These are phyloP conservation scores for Lycorma delicatula DNA, from an alignment of 1,140 invertebrate genomes.

Conservation along the genomic window DNA sequence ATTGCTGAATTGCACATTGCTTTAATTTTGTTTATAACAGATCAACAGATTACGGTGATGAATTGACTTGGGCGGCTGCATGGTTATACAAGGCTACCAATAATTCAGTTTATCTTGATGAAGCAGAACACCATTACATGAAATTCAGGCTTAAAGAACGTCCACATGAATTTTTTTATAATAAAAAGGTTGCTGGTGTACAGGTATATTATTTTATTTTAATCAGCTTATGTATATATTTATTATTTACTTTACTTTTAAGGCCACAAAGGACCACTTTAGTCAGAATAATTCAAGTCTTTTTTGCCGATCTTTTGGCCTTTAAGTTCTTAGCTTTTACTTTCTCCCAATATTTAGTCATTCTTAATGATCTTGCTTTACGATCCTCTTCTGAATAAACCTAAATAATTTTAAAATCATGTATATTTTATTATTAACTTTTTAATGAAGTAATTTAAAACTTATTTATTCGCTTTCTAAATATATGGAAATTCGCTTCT, in stretches of 20 bases:
- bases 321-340: no score
- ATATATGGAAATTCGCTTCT: no score
- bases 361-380: no score
- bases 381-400: no score
- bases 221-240: background rate
- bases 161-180: slow-evolving; percentile 47
- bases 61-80: slow-evolving; percentile 51
- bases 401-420: no score
- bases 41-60: slow-evolving; percentile 49
- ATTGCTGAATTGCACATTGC: background rate
- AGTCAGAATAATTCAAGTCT: no score
- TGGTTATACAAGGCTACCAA: slow-evolving; percentile 54
- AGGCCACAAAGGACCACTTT: background rate
- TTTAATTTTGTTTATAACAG: slow-evolving; percentile 29
- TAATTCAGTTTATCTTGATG: slow-evolving; percentile 43
- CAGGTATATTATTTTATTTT: no score
- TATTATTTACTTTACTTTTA: background rate
- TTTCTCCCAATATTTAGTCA: no score
- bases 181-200: slow-evolving; percentile 49
- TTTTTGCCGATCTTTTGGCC: no score
- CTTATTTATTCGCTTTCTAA: no score
- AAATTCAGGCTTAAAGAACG: slow-evolving; percentile 43
- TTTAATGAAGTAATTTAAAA: no score
- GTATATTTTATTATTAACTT: no score
- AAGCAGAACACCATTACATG: slow-evolving; percentile 43